Evolutionary conservation across 2,888 invertebrate genomes (phyloP), one percentile per base, ranked within the genome.

Genomic region (Sussaba pulchella): DNA sequence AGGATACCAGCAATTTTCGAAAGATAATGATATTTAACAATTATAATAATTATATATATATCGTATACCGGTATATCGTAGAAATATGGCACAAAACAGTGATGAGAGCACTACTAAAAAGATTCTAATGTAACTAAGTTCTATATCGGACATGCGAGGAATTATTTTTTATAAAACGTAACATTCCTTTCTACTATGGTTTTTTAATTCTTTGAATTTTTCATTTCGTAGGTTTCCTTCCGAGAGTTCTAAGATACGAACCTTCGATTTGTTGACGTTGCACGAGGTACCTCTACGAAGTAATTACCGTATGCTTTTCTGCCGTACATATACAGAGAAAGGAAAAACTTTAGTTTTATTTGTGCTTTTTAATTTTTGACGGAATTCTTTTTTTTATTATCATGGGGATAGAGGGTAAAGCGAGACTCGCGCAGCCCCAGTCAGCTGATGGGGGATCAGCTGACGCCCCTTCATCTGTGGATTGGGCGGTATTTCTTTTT

Each of bases 221-320:
- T 77, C 17, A 26, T 57, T 64, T 45, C 36, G 45, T 12, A 54
- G 45, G 41, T 47, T 52, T 57, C 24, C 31, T 31, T 43, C 26
- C 12, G 19, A 17, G 43, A 70, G 43, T 57, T 17, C 45, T 70
- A 57, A 45, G 21, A 54, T 77, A 81, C 81, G 77, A 81, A 81
- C 81, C 81, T 81, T 77, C 36, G 64, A 64, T 66, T 8, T 77
- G 81, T 77, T 66, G 80, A 47, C 14, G 81, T 73, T 77, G 77
- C 63, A 77, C 81, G 70, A 76, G 61, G 71, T 36, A 73, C 67
- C 69, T 77, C 73, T 73, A 73, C 73, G 73, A 73, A 67, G 80
- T 67, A 63, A 80, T 77, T 81, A 81, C 45, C 77, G 64, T 77
- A 72, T 73, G 64, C 67, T 77, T 59, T 73, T 77, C 77, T 72